These are phyloP conservation scores for Gortyna flavago DNA, from an alignment of 2,888 invertebrate genomes.

Conservation along the genomic window DNA sequence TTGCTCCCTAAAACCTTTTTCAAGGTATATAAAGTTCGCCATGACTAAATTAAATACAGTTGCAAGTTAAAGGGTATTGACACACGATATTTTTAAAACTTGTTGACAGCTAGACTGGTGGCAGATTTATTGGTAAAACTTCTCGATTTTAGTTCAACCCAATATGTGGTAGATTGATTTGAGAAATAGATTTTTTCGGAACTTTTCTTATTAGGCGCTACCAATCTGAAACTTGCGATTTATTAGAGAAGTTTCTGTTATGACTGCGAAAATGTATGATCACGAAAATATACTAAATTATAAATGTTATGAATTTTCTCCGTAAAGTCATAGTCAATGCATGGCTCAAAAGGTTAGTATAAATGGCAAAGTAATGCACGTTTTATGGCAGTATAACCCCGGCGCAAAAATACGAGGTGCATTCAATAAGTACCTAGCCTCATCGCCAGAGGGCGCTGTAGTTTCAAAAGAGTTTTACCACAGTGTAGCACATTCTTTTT, in stretches of 20 bases:
- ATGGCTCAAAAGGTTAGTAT: background rate
- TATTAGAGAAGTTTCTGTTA: constrained; percentile 43
- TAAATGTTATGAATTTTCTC: background rate
- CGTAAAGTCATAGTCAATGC: background rate
- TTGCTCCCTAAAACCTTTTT: background rate
- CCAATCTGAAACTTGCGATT: constrained; percentile 19
- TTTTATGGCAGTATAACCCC: background rate
- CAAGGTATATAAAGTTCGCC: constrained; percentile 1
- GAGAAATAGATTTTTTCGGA: constrained; percentile 30
- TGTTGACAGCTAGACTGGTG: constrained; percentile 39
- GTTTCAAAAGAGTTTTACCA: too few species aligned
- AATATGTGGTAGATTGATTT: constrained; percentile 41
- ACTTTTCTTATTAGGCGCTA: constrained; percentile 37
- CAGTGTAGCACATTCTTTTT: too few species aligned
- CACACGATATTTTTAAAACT: constrained; percentile 47
- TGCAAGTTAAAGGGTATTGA: constrained; percentile 7
- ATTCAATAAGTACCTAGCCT: too few species aligned
- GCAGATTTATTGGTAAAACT: constrained; percentile 51
- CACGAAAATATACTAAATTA: background rate
- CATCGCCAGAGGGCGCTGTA: too few species aligned
- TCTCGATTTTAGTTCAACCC: constrained; percentile 26
- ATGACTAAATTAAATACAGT: constrained; percentile 21
- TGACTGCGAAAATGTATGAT: constrained; percentile 5
- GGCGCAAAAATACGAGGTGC: too few species aligned
- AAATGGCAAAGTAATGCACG: background rate